Conservation (phyloP, 2,113 vertebrate species). For the Gambusia holbrooki region DNA sequence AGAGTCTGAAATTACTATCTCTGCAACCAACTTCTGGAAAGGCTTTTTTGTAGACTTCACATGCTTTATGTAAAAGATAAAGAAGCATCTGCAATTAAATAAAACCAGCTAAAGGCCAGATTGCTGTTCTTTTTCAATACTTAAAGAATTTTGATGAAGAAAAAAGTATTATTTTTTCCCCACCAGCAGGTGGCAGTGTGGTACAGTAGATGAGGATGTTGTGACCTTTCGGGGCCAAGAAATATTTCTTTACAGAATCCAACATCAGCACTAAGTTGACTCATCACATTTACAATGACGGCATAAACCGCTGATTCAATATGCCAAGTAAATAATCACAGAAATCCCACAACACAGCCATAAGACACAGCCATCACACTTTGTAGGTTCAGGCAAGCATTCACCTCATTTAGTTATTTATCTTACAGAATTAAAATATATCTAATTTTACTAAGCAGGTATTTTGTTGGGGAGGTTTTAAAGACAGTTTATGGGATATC, state of each 20-base stretch:
- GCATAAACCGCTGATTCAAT: neutral
- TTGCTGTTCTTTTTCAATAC: neutral
- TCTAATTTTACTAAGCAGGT: neutral
- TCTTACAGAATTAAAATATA: neutral
- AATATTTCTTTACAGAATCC: slow-evolving; percentile 3
- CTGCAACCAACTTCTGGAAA: neutral
- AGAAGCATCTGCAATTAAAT: too few relatives aligned
- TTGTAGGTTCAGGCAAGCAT: neutral
- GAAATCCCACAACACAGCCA: neutral
- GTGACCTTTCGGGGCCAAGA: neutral
- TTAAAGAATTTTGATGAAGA: neutral
- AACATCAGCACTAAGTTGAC: neutral
- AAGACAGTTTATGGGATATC: neutral
- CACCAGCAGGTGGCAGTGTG: slow-evolving; percentile 70
- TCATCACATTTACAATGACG: slow-evolving; percentile 5
- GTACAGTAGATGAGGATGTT: neutral
- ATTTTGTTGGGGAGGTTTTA: neutral
- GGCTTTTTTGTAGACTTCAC: neutral
- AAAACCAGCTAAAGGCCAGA: neutral
- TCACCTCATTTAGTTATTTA: neutral
- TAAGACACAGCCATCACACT: neutral
- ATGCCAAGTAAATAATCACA: neutral
- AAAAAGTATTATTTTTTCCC: neutral
- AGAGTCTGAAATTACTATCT: neutral
- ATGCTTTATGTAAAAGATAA: neutral